phyloP scores from a whole-genome alignment of 2,113 vertebrate genomes.

The Brachypodius melanocephalos region DNA sequence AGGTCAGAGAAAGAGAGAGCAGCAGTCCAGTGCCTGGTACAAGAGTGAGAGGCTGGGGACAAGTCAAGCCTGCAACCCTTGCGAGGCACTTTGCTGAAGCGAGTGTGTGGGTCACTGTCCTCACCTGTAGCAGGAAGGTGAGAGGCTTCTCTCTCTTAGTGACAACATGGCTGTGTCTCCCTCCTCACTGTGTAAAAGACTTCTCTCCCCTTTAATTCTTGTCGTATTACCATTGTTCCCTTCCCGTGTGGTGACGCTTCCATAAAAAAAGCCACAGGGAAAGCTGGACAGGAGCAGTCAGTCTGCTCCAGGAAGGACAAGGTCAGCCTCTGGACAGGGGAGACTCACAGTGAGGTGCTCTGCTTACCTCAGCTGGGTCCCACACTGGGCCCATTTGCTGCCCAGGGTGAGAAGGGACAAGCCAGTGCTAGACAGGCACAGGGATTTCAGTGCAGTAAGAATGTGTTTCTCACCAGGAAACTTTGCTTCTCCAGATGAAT shows the following conservation, averaged over 20 bases:
- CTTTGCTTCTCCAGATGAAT: not conserved
- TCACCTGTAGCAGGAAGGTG: not conserved
- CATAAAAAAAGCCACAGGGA: not conserved
- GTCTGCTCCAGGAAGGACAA: not conserved
- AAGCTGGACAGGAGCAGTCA: not conserved
- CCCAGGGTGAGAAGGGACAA: not conserved
- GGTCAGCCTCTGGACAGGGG: not conserved
- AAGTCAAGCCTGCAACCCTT: not conserved
- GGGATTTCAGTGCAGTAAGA: not conserved
- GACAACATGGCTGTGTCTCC: not conserved
- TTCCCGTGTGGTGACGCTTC: accelerated
- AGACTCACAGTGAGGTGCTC: not conserved
- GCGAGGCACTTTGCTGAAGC: not conserved
- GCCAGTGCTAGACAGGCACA: accelerated
- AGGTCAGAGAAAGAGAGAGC: not conserved
- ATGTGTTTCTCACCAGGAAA: not conserved
- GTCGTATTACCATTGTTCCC: not conserved
- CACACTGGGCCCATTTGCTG: not conserved
- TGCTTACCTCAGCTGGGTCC: not conserved
- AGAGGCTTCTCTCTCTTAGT: not conserved
- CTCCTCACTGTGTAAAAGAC: not conserved
- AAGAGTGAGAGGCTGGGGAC: accelerated
- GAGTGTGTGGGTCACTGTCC: not conserved
- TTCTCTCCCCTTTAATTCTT: not conserved
- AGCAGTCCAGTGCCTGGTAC: not conserved